phyloP scores from a whole-genome alignment of 2,797 vertebrate species.

The Echeneis naucrates region DNA sequence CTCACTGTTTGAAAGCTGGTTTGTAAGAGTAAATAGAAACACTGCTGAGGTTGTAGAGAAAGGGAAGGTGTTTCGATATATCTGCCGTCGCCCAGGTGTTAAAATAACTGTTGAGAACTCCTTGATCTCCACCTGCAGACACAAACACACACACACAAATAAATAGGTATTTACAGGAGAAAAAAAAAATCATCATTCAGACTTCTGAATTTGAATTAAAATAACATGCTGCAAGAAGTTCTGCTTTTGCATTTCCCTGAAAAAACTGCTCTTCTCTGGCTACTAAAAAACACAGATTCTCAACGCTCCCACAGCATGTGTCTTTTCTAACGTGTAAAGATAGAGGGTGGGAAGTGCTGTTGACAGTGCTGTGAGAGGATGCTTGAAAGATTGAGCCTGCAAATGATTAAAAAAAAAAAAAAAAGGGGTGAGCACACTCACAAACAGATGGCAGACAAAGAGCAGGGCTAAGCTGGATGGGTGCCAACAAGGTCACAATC shows the following conservation, averaged over 20 bases:
- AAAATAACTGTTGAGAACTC: constrained; percentile 96
- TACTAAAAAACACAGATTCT: constrained; percentile 15
- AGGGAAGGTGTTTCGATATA: constrained; percentile 96
- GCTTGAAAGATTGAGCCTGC: not conserved
- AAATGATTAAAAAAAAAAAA: too few relatives aligned
- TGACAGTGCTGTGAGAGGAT: not conserved
- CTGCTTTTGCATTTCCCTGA: not conserved
- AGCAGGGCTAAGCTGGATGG: constrained; percentile 1
- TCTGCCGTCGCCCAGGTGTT: constrained; percentile 95
- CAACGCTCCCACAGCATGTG: constrained; percentile 22
- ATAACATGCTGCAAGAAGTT: not conserved
- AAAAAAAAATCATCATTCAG: not conserved
- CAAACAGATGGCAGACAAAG: constrained; percentile 6
- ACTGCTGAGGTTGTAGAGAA: constrained; percentile 98
- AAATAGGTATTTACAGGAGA: not conserved
- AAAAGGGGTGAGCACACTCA: not conserved
- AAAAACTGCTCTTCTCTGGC: not conserved
- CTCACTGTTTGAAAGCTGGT: constrained; percentile 98
- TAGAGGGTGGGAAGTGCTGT: constrained; percentile 29
- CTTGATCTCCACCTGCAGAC: constrained; percentile 95
- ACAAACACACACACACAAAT: constrained; percentile 1
- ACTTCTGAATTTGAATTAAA: not conserved
- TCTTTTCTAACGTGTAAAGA: constrained; percentile 44
- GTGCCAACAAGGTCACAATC: not conserved
- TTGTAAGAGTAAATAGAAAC: constrained; percentile 96